phyloP scores from a whole-genome alignment of 2,113 vertebrate genomes.

The Sorex fumeus region DNA sequence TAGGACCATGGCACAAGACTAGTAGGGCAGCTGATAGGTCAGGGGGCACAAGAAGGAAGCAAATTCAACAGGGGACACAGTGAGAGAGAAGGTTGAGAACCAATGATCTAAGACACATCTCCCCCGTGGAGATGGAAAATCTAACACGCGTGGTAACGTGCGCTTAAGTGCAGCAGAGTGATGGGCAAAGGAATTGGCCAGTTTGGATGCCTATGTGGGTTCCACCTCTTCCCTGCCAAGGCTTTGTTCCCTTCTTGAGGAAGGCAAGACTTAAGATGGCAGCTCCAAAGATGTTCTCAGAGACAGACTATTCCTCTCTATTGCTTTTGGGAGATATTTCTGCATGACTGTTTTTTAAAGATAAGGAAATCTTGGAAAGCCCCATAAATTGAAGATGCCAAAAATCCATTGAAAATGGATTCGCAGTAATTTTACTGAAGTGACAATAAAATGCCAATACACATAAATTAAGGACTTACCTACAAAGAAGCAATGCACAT shows the following conservation, averaged over 20 bases:
- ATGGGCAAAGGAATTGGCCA: neutral
- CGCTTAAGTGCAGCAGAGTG: neutral
- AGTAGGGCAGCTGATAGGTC: too few relatives aligned
- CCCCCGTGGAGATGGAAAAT: neutral
- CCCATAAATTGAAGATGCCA: conserved; percentile 24
- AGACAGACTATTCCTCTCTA: neutral
- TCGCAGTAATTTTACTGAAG: conserved; percentile 46
- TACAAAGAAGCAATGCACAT: conserved; percentile 19
- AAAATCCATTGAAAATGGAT: conserved; percentile 55
- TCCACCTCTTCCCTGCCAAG: neutral
- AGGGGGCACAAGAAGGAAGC: too few relatives aligned
- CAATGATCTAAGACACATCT: too few relatives aligned
- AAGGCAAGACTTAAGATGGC: neutral
- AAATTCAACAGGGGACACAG: too few relatives aligned
- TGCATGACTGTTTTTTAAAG: neutral
- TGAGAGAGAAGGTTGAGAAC: too few relatives aligned
- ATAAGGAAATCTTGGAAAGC: conserved; percentile 12
- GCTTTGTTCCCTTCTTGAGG: neutral
- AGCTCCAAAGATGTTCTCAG: neutral
- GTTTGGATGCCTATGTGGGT: rapidly evolving
- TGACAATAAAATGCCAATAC: conserved; percentile 33
- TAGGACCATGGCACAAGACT: too few relatives aligned
- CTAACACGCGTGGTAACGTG: neutral
- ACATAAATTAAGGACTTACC: conserved; percentile 51
- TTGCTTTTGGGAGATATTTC: neutral